Conservation (phyloP, 2,797 vertebrate species). For the Peromyscus eremicus region DNA sequence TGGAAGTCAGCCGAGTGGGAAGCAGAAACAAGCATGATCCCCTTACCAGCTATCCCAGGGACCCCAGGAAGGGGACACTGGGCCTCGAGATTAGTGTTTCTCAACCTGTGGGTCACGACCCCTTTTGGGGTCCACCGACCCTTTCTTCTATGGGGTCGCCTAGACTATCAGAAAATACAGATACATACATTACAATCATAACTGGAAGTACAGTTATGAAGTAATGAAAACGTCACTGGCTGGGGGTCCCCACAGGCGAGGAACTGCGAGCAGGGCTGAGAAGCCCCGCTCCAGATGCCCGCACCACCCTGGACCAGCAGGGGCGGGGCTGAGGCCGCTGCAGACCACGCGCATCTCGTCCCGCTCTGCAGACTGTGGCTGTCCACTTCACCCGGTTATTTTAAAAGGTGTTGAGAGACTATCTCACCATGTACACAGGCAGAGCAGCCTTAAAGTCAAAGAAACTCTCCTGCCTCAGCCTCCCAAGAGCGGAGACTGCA, state of each 20-base stretch:
- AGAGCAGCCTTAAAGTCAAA: background rate
- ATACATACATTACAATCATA: background rate
- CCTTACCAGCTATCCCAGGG: background rate
- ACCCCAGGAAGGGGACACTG: background rate
- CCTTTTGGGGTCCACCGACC: background rate
- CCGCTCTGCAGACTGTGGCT: background rate
- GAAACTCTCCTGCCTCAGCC: background rate
- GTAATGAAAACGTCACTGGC: background rate
- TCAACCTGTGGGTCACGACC: background rate
- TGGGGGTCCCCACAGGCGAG: background rate
- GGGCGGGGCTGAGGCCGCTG: background rate
- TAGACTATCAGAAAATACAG: background rate
- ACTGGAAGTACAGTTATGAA: background rate
- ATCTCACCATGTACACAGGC: no score
- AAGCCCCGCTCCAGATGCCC: background rate
- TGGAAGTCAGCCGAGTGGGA: background rate
- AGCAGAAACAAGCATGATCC: background rate
- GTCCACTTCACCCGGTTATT: background rate
- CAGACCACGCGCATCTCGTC: no score
- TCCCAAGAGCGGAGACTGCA: background rate
- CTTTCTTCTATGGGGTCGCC: background rate
- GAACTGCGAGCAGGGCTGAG: background rate
- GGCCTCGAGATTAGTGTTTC: background rate
- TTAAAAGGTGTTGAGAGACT: background rate
- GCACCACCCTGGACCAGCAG: no score